A percentile compares a stretch with the other conserved stretches of the same genome.
phyloP scores from a whole-genome alignment of 2,888 invertebrate species.

The Thera obeliscata region DNA sequence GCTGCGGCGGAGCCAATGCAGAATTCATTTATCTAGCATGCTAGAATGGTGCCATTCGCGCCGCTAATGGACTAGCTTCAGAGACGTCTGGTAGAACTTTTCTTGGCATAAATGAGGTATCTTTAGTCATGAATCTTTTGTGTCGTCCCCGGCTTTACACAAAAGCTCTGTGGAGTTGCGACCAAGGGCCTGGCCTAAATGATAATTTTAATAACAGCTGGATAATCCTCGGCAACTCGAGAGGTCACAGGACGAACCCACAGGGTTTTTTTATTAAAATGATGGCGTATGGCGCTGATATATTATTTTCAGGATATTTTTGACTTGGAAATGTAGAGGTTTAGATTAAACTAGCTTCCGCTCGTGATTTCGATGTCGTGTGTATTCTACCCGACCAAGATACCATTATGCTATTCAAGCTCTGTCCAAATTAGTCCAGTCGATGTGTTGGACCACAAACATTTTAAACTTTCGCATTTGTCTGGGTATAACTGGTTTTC shows the following conservation, averaged over 20 bases:
- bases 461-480: too few species aligned
- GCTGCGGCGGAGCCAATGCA: conserved; percentile 48
- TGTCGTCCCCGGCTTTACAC: neutral
- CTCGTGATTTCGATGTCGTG: too few species aligned
- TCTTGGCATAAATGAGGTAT: conserved; percentile 5
- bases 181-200: neutral
- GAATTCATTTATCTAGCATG: conserved; percentile 62
- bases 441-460: too few species aligned
- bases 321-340: too few species aligned
- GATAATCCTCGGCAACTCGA: neutral
- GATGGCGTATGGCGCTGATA: neutral
- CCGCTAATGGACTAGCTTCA: conserved; percentile 51
- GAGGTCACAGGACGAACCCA: neutral
- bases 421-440: too few species aligned
- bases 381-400: too few species aligned
- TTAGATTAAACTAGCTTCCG: too few species aligned
- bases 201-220: neutral
- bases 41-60: conserved; percentile 51
- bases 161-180: neutral
- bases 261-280: neutral
- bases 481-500: too few species aligned
- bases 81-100: conserved; percentile 1
- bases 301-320: too few species aligned
- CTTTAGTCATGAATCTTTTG: conserved; percentile 4
- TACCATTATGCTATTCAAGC: too few species aligned